Percentiles rank a stretch among this genome's conserved stretches.
phyloP scores from a whole-genome alignment of 1,140 invertebrate species.

The Bombus cullumanus region DNA sequence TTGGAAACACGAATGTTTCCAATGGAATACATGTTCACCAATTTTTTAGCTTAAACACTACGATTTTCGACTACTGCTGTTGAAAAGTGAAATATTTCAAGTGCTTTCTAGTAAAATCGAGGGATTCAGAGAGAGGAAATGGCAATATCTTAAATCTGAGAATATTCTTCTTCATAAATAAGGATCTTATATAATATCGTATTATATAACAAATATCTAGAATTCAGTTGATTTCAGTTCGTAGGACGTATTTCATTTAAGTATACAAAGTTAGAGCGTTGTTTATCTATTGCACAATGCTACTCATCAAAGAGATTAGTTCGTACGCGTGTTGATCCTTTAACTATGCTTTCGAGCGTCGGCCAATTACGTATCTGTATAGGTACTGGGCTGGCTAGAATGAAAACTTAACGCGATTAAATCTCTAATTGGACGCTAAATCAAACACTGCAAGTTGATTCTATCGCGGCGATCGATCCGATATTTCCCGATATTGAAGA shows the following conservation, averaged over 20 bases:
- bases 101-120: too few relatives aligned
- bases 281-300: neutral
- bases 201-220: too few relatives aligned
- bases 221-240: too few relatives aligned
- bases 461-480: neutral
- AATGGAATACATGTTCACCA: neutral
- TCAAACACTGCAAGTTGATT: neutral
- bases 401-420: neutral
- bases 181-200: too few relatives aligned
- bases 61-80: too few relatives aligned
- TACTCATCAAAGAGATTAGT: constrained; percentile 9
- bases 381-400: neutral
- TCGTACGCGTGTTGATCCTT: neutral
- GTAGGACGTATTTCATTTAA: too few relatives aligned
- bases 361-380: neutral
- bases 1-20: neutral
- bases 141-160: too few relatives aligned
- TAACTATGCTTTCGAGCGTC: neutral
- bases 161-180: too few relatives aligned
- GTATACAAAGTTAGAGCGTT: neutral
- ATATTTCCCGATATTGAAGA: neutral
- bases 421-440: neutral
- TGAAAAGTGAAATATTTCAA: too few relatives aligned
- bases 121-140: too few relatives aligned
- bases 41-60: too few relatives aligned